phyloP scores from a whole-genome alignment of 1,140 invertebrate genomes.

The Parasteatoda tepidariorum region DNA sequence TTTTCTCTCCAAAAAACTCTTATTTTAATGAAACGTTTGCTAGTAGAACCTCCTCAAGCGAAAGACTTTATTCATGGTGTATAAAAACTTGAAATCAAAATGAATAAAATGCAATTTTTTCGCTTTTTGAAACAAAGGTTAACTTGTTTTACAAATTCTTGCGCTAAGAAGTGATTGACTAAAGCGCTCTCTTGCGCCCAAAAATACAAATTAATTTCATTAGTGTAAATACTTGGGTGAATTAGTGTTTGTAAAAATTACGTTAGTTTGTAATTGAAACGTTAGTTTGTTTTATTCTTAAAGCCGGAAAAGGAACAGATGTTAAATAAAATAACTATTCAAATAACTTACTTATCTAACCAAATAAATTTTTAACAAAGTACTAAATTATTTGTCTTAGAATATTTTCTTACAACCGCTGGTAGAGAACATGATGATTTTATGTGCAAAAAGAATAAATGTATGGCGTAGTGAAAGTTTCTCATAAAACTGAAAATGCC shows the following conservation, averaged over 20 bases:
- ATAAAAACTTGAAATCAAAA: constrained; percentile 26
- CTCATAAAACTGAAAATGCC: no score
- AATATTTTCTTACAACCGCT: no score
- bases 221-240: background rate
- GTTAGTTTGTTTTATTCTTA: background rate
- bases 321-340: no score
- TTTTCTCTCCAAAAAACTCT: background rate
- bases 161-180: constrained; percentile 4
- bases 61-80: constrained; percentile 26
- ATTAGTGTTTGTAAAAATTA: background rate
- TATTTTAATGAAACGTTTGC: constrained; percentile 45
- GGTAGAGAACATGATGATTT: no score
- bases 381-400: no score
- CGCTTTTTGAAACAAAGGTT: constrained; percentile 1
- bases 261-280: background rate
- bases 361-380: no score
- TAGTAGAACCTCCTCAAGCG: constrained; percentile 10
- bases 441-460: no score
- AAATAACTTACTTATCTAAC: no score
- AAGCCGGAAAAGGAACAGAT: no score
- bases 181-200: background rate
- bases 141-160: constrained; percentile 32
- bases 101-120: constrained; percentile 16
- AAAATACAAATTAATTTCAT: background rate
- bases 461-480: no score